Evolutionary conservation across 2,797 vertebrate species (phyloP), one percentile per base, ranked within the genome.

Genomic region (Crenichthys baileyi): DNA sequence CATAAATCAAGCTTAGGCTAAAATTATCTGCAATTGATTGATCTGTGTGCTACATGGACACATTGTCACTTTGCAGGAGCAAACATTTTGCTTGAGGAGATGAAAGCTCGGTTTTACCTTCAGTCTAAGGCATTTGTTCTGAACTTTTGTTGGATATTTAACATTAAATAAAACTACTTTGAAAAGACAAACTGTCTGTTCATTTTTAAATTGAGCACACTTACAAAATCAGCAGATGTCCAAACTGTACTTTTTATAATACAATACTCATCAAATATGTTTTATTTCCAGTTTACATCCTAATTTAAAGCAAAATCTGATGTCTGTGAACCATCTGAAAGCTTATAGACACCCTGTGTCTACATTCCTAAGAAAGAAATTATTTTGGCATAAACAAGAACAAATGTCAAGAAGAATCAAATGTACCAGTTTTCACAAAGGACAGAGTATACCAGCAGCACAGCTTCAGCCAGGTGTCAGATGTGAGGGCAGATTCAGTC

Each of bases 391-490:
- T 15, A 65, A 41, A 36, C 1, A 67, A 26, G 24, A 72, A 24
- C 31, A 31, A 31, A 31, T 56, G 56, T 73, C 6, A 63, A 24
- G 56, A 26, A 24, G 74, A 65, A 22, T 36, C 8, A 36, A 12
- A 16, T 16, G 2, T 22, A 26, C 26, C 44, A 65, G 20, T 39
- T 11, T 5, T 39, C 22, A 22, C 16, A 83, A 50, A 55, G 51
- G 13, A 51, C 61, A n/a, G 39, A 72, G 15, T 60, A 50, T 51
- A 63, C 44, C 8, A 58, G 16, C 39, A n/a, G 22, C 24, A 46
- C 65, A 77, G 75, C 53, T 12, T 26, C 9, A 31, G 51, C 71
- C 48, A 67, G 55, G 56, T 75, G 41, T 48, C 60, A 77, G 29
- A 72, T 75, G 68, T 53, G 44, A 72, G 79, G 39, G 36, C 9